Conservation (phyloP, 2,888 invertebrate species). For the Agrotis segetum region DNA sequence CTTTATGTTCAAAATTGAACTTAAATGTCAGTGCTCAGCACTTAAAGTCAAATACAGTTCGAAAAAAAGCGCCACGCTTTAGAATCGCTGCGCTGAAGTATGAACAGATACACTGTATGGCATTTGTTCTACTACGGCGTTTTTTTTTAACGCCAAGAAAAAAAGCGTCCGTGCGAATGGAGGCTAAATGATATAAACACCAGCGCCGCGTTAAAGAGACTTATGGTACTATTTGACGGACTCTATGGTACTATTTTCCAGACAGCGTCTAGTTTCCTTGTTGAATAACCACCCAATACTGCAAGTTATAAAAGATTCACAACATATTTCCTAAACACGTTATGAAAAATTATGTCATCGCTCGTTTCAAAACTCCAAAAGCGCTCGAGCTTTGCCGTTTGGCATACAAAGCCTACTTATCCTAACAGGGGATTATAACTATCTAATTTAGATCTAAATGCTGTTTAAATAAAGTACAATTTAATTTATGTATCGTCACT, state of each 20-base stretch:
- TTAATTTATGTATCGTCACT: constrained; percentile 62
- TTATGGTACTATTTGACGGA: background rate
- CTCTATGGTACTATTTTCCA: background rate
- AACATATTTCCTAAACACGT: background rate
- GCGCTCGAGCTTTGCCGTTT: constrained; percentile 73
- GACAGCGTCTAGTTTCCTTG: background rate
- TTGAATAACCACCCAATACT: background rate
- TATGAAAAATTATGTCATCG: background rate
- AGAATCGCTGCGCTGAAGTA: no score
- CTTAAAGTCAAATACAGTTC: no score
- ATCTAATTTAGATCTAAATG: constrained; percentile 65
- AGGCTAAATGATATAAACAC: no score
- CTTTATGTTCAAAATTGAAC: no score
- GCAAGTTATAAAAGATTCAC: background rate
- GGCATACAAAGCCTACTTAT: constrained; percentile 70
- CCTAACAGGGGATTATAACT: constrained; percentile 65
- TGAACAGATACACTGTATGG: no score
- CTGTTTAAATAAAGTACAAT: constrained; percentile 69
- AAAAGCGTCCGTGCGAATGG: no score
- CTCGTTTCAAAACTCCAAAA: constrained; percentile 56
- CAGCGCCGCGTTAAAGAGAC: no score
- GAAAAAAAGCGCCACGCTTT: no score
- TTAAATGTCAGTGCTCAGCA: no score
- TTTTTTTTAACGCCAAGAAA: no score
- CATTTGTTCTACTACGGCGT: no score